Percentiles rank a stretch among this genome's conserved stretches.
Conservation (phyloP, 2,888 invertebrate species). For the Philopedon plagiatum region DNA sequence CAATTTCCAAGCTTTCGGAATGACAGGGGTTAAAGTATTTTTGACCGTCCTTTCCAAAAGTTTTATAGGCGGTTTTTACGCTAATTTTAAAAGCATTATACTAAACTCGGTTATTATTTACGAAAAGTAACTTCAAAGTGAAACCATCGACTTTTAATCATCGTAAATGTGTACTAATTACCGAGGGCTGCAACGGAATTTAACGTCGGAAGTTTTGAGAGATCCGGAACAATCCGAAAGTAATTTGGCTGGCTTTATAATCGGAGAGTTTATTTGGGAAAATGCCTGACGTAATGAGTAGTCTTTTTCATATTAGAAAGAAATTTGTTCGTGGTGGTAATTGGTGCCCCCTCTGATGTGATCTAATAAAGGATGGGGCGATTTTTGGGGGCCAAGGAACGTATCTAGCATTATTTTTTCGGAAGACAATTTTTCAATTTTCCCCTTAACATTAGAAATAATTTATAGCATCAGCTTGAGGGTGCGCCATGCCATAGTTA, state of each 20-base stretch:
- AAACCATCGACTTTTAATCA: slow-evolving; percentile 28
- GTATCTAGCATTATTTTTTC: too few species aligned
- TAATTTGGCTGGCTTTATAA: slow-evolving; percentile 29
- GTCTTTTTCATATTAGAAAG: neutral
- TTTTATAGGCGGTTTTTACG: neutral
- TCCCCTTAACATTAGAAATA: too few species aligned
- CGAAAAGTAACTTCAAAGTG: slow-evolving; percentile 8
- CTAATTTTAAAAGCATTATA: neutral
- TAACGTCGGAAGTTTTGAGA: slow-evolving; percentile 30
- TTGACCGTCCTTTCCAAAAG: neutral
- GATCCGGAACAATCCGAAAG: slow-evolving; percentile 30
- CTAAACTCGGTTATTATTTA: neutral
- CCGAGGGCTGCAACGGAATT: slow-evolving; percentile 26
- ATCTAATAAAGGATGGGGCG: too few species aligned
- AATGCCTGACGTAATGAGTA: neutral
- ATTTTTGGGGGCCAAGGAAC: too few species aligned
- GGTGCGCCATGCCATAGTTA: too few species aligned
- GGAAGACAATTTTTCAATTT: too few species aligned
- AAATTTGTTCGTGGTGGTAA: neutral
- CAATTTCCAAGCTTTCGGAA: too few species aligned
- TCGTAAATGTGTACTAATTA: slow-evolving; percentile 31
- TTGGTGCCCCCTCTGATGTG: too few species aligned
- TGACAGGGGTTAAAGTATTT: too few species aligned
- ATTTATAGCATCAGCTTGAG: too few species aligned
- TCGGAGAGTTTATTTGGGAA: slow-evolving; percentile 19